Evolutionary conservation across 2,113 vertebrate genomes (phyloP).

Genomic region (Rhabdornis inornatus): DNA sequence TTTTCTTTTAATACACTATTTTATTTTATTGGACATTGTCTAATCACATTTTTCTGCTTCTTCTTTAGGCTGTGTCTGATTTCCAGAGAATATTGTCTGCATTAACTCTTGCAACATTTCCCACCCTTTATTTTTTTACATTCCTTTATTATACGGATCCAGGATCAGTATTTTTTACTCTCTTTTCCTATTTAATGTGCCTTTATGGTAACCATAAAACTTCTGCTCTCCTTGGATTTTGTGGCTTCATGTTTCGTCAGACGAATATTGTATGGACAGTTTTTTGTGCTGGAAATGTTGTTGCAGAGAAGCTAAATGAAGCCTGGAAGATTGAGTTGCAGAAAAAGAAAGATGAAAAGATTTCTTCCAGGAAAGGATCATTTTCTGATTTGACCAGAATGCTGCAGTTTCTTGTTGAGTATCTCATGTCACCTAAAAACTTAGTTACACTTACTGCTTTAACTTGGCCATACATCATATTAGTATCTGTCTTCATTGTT

Average conservation of each 20-base stretch:
- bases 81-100: slow-evolving; percentile 84
- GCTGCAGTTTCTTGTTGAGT: slow-evolving; percentile 74
- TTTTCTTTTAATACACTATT: not conserved
- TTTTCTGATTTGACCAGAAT: slow-evolving; percentile 72
- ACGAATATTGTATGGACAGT: slow-evolving; percentile 93
- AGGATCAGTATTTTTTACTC: slow-evolving; percentile 92
- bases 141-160: slow-evolving; percentile 97
- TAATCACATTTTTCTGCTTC: slow-evolving; percentile 35
- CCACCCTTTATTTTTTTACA: slow-evolving; percentile 95
- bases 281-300: slow-evolving; percentile 86
- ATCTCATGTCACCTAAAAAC: slow-evolving; percentile 68
- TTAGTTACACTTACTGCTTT: slow-evolving; percentile 67
- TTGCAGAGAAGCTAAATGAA: slow-evolving; percentile 85
- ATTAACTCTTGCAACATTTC: slow-evolving; percentile 86
- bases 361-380: slow-evolving; percentile 64
- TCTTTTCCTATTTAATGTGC: slow-evolving; percentile 95
- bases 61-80: slow-evolving; percentile 74
- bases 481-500: slow-evolving; percentile 72
- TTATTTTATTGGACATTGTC: not conserved
- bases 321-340: slow-evolving; percentile 81
- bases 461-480: slow-evolving; percentile 84
- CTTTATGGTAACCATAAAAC: slow-evolving; percentile 91
- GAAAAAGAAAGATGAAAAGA: slow-evolving; percentile 87
- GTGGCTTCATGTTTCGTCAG: slow-evolving; percentile 92
- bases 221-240: slow-evolving; percentile 86